Conservation (phyloP, 2,113 vertebrate genomes). For the Microcebus lehilahytsara region DNA sequence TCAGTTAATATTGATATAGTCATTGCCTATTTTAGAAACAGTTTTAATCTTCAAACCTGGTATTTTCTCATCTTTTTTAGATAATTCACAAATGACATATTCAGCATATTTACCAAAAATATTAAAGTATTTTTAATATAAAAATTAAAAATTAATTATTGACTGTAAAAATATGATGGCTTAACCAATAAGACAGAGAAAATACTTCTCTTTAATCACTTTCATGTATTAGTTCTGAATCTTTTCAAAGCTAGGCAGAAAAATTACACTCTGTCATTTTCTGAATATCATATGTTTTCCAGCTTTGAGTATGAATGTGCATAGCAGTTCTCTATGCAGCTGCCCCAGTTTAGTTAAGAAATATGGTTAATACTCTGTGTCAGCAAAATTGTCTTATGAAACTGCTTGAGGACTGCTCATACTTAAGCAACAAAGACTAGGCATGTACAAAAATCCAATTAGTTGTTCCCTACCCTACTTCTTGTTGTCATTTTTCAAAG, state of each 20-base stretch:
- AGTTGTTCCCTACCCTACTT: not conserved
- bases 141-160: not conserved
- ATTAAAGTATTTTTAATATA: not conserved
- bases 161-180: not conserved
- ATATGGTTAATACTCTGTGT: not conserved
- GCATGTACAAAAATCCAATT: not conserved
- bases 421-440: not conserved
- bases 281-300: not conserved
- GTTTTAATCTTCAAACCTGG: not conserved
- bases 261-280: not conserved
- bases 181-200: not conserved
- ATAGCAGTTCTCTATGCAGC: not conserved
- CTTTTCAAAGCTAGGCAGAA: not conserved
- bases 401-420: not conserved
- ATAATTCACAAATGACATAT: not conserved
- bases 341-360: not conserved
- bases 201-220: not conserved
- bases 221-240: not conserved
- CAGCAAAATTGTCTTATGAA: not conserved
- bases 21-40: not conserved
- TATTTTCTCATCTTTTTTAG: not conserved
- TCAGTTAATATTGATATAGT: not conserved
- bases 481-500: not conserved
- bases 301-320: not conserved
- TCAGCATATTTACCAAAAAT: not conserved